Base-by-base conservation (phyloP, 1,140 invertebrate genomes). In the Laupala kohalensis region DNA sequence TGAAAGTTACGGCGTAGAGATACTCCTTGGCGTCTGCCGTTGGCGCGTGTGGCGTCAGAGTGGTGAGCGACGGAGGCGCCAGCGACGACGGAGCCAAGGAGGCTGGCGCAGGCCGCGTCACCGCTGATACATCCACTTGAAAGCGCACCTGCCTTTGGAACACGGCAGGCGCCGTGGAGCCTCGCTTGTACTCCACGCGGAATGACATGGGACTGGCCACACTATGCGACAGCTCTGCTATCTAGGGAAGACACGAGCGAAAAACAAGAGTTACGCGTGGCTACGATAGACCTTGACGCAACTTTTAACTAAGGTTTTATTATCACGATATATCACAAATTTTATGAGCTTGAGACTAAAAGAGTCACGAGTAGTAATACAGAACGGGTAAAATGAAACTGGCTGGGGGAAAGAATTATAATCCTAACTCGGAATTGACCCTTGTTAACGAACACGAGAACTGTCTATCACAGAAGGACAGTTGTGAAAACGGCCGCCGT, bases 151-250 rank as follows among this genome's bases (percentile, higher is more conserved):
- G 96, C 73, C 96, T 84, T 78, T 97, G 95, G 80, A 99, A 98
- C 92, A 98, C 95, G 30, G 92, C 90, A 13, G 95, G 93, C 26
- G 92, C 93, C 69, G 95, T 92, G 12, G 90, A 91, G 24, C 94
- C 95, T 65, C 96, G 84, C 78, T 96, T 94, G 83, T 99, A 99
- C 78, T 99, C 97, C 62, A 99, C 96, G 74, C 93, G 89, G 83
- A 99, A 99, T 4, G 95, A 97, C 86, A 97, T 96, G 30, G 97
- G 95, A 75, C 94, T 97, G n/a, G 95, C 89, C 3, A 99, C 96
- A 77, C 94, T 98, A 84, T 99, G 97, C 76, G 94, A 97, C 77
- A 99, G 81, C 82, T 99, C 97, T 19, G 96, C 92, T 86, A 98
- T 98, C 95, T 98, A 82, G 2, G 84, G 86, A 71, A 62, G 28